These are phyloP conservation scores for Polyommatus icarus DNA, from an alignment of 2,888 invertebrate genomes.

Conservation along the genomic window DNA sequence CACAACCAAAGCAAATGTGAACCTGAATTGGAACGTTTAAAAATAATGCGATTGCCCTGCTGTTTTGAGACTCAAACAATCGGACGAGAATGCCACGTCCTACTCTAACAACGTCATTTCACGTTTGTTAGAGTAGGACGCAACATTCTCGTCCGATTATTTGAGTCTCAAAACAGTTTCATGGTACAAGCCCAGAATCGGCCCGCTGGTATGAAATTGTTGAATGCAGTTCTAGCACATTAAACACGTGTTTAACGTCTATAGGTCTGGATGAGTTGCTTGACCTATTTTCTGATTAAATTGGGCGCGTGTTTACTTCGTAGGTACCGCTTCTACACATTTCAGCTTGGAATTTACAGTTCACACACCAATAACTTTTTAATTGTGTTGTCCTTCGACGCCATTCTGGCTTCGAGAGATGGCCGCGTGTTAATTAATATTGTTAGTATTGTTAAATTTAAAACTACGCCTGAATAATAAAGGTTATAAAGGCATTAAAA, in stretches of 20 bases:
- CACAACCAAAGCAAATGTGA: too few species aligned
- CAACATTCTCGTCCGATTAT: too few species aligned
- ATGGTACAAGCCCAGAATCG: too few species aligned
- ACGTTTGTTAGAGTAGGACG: too few species aligned
- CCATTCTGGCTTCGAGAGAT: not conserved
- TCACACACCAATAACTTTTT: not conserved
- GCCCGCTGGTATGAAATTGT: too few species aligned
- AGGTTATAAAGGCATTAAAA: not conserved
- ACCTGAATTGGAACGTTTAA: too few species aligned
- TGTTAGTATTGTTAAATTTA: not conserved
- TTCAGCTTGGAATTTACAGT: not conserved
- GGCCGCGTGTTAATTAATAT: not conserved
- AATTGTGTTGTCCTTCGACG: not conserved
- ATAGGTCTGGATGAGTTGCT: not conserved
- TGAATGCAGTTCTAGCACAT: not conserved
- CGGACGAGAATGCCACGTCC: too few species aligned
- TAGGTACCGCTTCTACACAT: not conserved
- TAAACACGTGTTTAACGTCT: slow-evolving; percentile 8
- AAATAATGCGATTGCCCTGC: too few species aligned
- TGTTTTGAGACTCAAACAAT: too few species aligned
- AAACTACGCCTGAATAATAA: not conserved
- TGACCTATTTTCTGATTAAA: slow-evolving; percentile 4
- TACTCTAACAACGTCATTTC: too few species aligned
- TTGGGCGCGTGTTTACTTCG: not conserved
- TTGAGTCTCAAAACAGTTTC: too few species aligned